phyloP scores from a whole-genome alignment of 2,797 vertebrate species.

The Acipenser ruthenus region DNA sequence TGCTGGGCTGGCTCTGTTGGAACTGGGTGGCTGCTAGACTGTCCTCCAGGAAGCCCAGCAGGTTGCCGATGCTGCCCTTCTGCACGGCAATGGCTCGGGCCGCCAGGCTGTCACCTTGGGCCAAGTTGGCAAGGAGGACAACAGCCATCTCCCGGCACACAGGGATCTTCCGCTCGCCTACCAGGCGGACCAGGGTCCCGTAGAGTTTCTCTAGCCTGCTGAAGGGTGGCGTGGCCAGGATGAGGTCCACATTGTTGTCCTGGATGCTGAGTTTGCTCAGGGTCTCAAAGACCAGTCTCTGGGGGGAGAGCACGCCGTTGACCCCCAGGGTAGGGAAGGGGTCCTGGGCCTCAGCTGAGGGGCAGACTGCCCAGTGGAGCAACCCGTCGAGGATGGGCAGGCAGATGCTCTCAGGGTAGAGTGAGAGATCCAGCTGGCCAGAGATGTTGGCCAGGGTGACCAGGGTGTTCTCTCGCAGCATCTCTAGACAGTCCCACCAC shows the following conservation, averaged over 20 bases:
- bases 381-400: conserved; percentile 95
- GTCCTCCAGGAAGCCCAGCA: conserved; percentile 95
- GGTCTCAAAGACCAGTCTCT: conserved; percentile 97
- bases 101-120: conserved; percentile 88
- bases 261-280: conserved; percentile 98
- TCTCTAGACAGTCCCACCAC: conserved; percentile 99
- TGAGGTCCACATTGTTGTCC: conserved; percentile 99
- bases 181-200: conserved; percentile 88
- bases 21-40: conserved; percentile 95
- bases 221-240: conserved; percentile 92
- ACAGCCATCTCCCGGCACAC: conserved; percentile 98
- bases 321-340: conserved; percentile 90
- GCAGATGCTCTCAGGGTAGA: conserved; percentile 95
- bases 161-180: conserved; percentile 92
- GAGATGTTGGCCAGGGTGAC: conserved; percentile 97
- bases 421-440: conserved; percentile 91
- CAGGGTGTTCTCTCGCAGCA: conserved; percentile 91
- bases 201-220: conserved; percentile 92
- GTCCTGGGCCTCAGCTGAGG: conserved; percentile 95
- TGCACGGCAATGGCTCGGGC: conserved; percentile 88
- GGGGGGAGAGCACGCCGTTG: conserved; percentile 88
- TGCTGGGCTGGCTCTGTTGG: conserved; percentile 89
- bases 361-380: conserved; percentile 96
- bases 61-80: conserved; percentile 93
- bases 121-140: conserved; percentile 93